Conservation (phyloP, 2,113 vertebrate species). For the Equus przewalskii region DNA sequence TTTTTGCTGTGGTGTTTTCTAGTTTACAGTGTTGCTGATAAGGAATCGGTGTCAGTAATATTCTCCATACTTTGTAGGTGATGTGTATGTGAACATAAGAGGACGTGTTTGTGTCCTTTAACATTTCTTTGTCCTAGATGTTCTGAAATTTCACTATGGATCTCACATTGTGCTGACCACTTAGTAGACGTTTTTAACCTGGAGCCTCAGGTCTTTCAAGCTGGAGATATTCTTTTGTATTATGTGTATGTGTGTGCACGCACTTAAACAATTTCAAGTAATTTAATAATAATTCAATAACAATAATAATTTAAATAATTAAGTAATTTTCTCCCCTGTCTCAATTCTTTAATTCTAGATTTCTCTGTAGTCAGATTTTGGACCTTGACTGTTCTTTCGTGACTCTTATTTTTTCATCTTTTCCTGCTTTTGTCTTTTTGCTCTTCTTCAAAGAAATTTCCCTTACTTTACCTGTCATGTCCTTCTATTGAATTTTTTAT, state of each 20-base stretch:
- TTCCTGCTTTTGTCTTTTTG: background rate
- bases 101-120: background rate
- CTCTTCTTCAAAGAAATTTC: background rate
- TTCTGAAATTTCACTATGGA: background rate
- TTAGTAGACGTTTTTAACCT: background rate
- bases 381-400: background rate
- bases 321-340: background rate
- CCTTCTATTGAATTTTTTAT: background rate
- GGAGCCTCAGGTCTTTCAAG: background rate
- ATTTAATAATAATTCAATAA: no score
- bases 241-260: background rate
- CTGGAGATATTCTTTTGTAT: background rate
- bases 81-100: background rate
- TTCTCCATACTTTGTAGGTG: background rate
- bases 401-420: background rate
- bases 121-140: background rate
- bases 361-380: background rate
- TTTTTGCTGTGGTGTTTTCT: background rate
- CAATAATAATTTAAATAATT: background rate
- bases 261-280: no score
- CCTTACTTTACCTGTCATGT: background rate
- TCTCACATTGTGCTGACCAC: background rate
- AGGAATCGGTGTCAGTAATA: background rate
- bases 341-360: slow-evolving; percentile 17
- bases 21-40: background rate